Percentiles rank a stretch among this genome's conserved stretches.
These are phyloP conservation scores for Glandiceps talaboti DNA, from an alignment of 53 echinoderm and acorn worm genomes.

Conservation along the genomic window DNA sequence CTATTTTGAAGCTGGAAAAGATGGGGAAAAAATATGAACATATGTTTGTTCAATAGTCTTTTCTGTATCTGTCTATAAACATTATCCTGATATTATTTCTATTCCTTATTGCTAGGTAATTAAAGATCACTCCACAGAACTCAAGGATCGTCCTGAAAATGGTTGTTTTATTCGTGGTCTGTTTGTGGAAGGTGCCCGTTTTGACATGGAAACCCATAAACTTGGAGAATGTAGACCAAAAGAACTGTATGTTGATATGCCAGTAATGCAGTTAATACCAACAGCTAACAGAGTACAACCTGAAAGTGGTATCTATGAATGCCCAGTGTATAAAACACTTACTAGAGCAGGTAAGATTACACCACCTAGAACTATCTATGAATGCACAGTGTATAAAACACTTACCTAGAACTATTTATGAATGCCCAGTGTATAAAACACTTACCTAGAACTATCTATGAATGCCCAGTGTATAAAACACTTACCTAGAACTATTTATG, in stretches of 20 bases:
- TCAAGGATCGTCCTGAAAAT: constrained; percentile 60
- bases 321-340: constrained; percentile 94
- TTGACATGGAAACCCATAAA: constrained; percentile 41
- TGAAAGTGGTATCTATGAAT: constrained; percentile 66
- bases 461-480: too few species aligned
- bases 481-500: too few species aligned
- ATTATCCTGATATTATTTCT: too few species aligned
- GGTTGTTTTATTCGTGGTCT: constrained; percentile 92
- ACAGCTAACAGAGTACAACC: constrained; percentile 59
- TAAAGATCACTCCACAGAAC: constrained; percentile 41
- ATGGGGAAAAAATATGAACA: too few species aligned
- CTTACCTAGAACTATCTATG: too few species aligned
- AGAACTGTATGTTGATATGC: constrained; percentile 96
- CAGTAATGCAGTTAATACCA: constrained; percentile 90
- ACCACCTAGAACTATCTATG: background rate
- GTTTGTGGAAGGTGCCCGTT: constrained; percentile 83
- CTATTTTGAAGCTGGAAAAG: too few species aligned
- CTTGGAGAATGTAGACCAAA: constrained; percentile 83
- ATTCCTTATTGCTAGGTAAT: constrained; percentile 40
- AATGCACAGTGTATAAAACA: too few species aligned
- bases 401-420: too few species aligned
- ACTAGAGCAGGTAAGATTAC: constrained; percentile 80
- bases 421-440: too few species aligned
- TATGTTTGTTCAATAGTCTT: too few species aligned
- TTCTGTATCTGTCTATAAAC: too few species aligned